Percentiles rank a stretch among this genome's conserved stretches.
Evolutionary conservation across 2,113 vertebrate genomes (phyloP).

Genomic region (Brachyhypopomus occidentalis): DNA sequence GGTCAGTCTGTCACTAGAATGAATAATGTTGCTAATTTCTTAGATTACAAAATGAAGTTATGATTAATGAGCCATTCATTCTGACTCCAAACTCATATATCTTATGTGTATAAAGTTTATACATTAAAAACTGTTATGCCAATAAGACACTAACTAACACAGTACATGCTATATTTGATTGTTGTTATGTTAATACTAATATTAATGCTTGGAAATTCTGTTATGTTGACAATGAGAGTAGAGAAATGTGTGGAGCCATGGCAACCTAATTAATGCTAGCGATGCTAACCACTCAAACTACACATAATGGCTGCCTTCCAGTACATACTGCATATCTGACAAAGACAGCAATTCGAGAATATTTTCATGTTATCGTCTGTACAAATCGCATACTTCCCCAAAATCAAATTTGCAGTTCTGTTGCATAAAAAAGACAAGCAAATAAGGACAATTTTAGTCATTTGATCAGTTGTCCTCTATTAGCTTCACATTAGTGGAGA

Average conservation of each 20-base stretch:
- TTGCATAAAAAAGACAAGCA: neutral
- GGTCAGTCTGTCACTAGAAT: neutral
- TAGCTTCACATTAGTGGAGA: neutral
- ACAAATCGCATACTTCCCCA: neutral
- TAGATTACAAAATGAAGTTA: conserved; percentile 10
- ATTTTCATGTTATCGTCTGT: neutral
- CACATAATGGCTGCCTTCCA: neutral
- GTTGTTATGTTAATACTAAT: too few relatives aligned
- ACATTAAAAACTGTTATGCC: too few relatives aligned
- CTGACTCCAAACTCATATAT: neutral
- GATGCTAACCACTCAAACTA: neutral
- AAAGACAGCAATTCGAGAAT: neutral
- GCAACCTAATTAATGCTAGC: neutral
- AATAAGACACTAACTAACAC: neutral
- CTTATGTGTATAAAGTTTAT: too few relatives aligned
- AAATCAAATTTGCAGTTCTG: too few relatives aligned
- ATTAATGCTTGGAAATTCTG: neutral
- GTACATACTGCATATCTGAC: neutral
- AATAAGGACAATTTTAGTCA: neutral
- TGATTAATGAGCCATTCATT: neutral
- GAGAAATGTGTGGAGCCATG: neutral
- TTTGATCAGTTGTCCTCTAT: neutral
- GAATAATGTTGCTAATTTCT: neutral
- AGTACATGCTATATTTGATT: neutral
- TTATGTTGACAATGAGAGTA: neutral